phyloP scores from a whole-genome alignment of 2,113 vertebrate species.

The Chaetodon trifascialis region DNA sequence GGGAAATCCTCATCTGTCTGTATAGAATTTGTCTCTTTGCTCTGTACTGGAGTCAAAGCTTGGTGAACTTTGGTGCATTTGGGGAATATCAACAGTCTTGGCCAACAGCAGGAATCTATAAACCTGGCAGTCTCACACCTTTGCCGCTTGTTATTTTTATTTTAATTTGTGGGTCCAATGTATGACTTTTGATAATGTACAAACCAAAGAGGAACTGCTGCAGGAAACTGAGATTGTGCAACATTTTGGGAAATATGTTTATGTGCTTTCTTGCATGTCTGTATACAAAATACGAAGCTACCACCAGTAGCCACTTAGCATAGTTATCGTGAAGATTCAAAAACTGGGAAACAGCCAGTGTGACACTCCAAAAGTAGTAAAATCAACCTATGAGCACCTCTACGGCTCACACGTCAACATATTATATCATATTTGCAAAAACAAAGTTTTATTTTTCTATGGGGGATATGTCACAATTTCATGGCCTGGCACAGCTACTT shows the following conservation, averaged over 20 bases:
- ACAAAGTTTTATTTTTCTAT: not conserved
- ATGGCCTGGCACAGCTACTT: not conserved
- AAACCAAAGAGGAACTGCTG: no score
- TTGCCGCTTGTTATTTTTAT: no score
- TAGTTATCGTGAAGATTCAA: not conserved
- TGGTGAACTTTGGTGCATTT: not conserved
- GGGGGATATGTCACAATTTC: not conserved
- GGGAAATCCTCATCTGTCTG: not conserved
- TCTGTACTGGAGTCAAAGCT: not conserved
- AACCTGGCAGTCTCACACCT: no score
- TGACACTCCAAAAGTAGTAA: no score
- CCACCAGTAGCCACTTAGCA: not conserved
- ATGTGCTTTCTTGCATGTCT: not conserved
- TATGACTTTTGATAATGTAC: no score
- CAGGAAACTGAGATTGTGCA: no score
- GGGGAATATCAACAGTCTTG: not conserved
- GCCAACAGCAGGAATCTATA: no score
- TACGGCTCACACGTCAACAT: no score
- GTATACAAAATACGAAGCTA: not conserved
- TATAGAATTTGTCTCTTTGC: not conserved
- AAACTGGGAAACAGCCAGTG: no score
- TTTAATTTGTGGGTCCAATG: no score
- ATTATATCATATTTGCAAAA: not conserved
- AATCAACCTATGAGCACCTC: no score
- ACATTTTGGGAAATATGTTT: no score